Percentiles rank a stretch among this genome's conserved stretches.
Conservation (phyloP, 2,888 invertebrate species). For the Agrochola lychnidis region DNA sequence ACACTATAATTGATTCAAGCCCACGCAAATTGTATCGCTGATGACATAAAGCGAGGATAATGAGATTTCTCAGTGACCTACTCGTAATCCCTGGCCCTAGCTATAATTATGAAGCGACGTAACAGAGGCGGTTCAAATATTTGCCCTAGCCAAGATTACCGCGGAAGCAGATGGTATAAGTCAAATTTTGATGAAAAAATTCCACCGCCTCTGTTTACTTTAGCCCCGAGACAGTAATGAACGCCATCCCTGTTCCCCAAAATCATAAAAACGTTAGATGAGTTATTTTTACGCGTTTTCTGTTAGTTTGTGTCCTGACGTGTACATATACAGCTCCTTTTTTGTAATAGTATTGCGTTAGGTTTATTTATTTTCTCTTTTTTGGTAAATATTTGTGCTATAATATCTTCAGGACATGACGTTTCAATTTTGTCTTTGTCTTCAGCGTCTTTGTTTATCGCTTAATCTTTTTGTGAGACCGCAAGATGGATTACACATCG, state of each 20-base stretch:
- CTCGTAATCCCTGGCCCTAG: conserved; percentile 37
- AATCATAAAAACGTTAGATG: conserved; percentile 71
- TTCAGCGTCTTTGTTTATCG: conserved; percentile 17
- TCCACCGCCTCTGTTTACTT: conserved; percentile 78
- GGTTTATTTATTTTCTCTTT: conserved; percentile 43
- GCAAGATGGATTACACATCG: conserved; percentile 7
- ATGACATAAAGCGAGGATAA: conserved; percentile 62
- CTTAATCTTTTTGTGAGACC: conserved; percentile 11
- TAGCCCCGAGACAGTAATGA: conserved; percentile 76
- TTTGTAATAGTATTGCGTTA: conserved; percentile 29
- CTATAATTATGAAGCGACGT: conserved; percentile 74
- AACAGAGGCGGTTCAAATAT: conserved; percentile 78
- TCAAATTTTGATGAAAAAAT: conserved; percentile 87
- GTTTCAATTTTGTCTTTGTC: conserved; percentile 27
- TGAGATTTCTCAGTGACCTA: conserved; percentile 66
- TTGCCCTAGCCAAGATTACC: conserved; percentile 79
- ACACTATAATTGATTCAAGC: conserved; percentile 55
- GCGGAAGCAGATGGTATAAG: conserved; percentile 84
- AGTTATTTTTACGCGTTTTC: conserved; percentile 71
- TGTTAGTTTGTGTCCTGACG: conserved; percentile 62
- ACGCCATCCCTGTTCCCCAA: conserved; percentile 72
- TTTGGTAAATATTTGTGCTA: conserved; percentile 36
- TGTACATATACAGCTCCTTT: conserved; percentile 40
- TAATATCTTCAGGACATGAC: conserved; percentile 14
- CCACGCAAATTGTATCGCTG: conserved; percentile 56